Percentiles rank a stretch among this genome's conserved stretches.
Evolutionary conservation across 2,113 vertebrate species (phyloP).

Genomic region (Engraulis encrasicolus): DNA sequence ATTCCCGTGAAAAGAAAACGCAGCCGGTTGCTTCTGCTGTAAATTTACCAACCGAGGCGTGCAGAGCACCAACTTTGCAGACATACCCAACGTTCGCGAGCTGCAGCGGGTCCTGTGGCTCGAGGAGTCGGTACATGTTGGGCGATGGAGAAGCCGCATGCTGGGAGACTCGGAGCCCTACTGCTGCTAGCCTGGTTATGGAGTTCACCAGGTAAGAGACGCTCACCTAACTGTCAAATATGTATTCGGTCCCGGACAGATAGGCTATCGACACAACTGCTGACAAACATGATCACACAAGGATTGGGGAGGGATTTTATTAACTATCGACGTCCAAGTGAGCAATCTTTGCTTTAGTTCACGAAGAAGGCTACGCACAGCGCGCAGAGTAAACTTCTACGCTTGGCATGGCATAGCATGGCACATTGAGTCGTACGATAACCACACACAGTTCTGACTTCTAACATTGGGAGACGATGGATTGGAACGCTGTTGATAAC

Average conservation of each 20-base stretch:
- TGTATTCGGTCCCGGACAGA: no score
- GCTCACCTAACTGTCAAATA: no score
- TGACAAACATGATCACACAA: no score
- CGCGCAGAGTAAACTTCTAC: background rate
- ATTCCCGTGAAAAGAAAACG: background rate
- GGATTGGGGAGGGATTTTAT: background rate
- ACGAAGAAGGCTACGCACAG: background rate
- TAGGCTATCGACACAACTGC: no score
- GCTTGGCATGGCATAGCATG: background rate
- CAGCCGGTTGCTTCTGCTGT: background rate
- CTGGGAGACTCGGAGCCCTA: conserved; percentile 57
- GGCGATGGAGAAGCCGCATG: conserved; percentile 64
- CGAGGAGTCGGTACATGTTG: conserved; percentile 63
- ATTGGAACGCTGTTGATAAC: background rate
- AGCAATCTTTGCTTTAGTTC: background rate
- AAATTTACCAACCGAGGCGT: background rate
- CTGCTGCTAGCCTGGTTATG: conserved; percentile 64
- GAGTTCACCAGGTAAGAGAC: conserved; percentile 68
- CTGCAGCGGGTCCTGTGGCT: conserved; percentile 34
- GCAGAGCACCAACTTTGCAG: background rate
- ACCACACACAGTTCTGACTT: background rate
- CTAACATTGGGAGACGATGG: background rate
- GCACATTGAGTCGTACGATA: background rate
- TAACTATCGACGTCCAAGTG: background rate
- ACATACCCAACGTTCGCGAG: background rate